Conservation (phyloP, 2,113 vertebrate genomes). For the Dinomys branickii region DNA sequence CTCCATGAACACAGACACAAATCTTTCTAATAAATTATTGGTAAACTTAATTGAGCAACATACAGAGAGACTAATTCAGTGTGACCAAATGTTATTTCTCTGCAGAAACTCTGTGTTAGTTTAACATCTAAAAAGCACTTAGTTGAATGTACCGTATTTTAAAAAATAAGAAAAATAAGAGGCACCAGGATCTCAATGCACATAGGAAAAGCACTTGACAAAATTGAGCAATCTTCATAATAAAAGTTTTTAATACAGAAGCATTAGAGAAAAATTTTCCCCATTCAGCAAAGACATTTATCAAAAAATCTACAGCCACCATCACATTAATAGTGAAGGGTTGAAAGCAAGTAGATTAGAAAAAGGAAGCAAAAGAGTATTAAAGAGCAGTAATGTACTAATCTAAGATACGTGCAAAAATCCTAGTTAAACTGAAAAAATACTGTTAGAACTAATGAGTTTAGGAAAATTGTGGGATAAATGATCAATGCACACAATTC, state of each 20-base stretch:
- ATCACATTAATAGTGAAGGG: not conserved
- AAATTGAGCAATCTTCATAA: not conserved
- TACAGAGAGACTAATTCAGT: not conserved
- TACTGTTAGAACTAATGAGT: not conserved
- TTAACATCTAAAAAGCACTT: conserved; percentile 28
- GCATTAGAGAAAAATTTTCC: not conserved
- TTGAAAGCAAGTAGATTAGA: not conserved
- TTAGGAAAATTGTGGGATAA: not conserved
- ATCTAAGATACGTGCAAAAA: not conserved
- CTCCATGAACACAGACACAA: not conserved
- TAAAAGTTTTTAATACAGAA: not conserved
- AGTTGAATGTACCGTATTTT: not conserved
- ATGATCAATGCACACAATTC: not conserved
- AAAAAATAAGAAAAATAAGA: not conserved
- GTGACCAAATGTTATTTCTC: not conserved
- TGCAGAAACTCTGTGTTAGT: not conserved
- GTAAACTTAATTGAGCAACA: not conserved
- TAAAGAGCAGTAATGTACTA: not conserved
- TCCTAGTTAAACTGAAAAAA: not conserved
- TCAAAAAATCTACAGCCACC: not conserved
- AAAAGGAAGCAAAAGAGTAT: not conserved
- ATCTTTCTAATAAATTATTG: not conserved
- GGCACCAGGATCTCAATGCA: not conserved
- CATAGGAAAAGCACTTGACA: not conserved
- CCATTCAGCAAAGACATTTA: not conserved